phyloP scores from a whole-genome alignment of 2,888 invertebrate genomes.

The Cantharis nigra region DNA sequence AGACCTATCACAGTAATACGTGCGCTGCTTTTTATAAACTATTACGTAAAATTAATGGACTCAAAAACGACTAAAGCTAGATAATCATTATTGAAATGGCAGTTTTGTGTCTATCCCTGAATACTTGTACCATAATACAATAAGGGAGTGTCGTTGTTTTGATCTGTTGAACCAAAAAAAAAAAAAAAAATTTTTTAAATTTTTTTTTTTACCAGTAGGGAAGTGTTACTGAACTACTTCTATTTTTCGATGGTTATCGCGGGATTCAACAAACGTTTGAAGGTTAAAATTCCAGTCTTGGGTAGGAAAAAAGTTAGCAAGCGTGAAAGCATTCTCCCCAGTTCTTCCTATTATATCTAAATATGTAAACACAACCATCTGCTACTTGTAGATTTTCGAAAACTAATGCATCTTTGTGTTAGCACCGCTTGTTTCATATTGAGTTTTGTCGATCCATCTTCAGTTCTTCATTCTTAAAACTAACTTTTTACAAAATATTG shows the following conservation, averaged over 20 bases:
- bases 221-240: too few species aligned
- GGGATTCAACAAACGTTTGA: not conserved
- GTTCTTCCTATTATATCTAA: not conserved
- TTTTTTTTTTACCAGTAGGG: too few species aligned
- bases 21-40: conserved; percentile 34
- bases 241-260: not conserved
- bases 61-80: not conserved
- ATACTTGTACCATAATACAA: conserved; percentile 25
- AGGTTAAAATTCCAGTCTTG: not conserved
- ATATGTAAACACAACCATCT: not conserved
- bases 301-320: not conserved
- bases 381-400: not conserved
- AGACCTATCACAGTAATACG: conserved; percentile 49
- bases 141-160: conserved; percentile 1
- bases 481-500: not conserved
- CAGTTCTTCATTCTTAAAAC: not conserved
- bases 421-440: not conserved
- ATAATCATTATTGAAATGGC: conserved; percentile 15
- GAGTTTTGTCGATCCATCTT: not conserved
- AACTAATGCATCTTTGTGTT: not conserved
- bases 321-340: not conserved
- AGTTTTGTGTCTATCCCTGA: conserved; percentile 32
- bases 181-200: not conserved
- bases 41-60: conserved; percentile 3
- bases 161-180: not conserved